Evolutionary conservation across 1,140 invertebrate species (phyloP).

Genomic region (Pogonomyrmex californicus): DNA sequence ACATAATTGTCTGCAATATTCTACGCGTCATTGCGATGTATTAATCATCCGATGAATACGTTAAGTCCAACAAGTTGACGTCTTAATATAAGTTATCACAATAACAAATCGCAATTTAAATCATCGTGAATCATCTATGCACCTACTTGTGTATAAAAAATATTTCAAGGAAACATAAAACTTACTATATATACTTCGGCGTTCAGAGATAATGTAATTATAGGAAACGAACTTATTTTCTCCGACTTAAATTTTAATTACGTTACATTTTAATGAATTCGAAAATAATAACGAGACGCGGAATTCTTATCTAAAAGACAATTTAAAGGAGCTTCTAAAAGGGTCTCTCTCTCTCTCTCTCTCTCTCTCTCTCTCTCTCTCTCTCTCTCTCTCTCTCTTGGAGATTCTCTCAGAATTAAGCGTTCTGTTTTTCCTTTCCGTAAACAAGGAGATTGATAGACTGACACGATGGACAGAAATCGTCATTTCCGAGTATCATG

Average conservation of each 20-base stretch:
- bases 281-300: slow-evolving; percentile 1
- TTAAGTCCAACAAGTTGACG: background rate
- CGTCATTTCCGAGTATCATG: slow-evolving; percentile 1
- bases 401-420: background rate
- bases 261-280: background rate
- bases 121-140: background rate
- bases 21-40: slow-evolving; percentile 23
- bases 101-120: slow-evolving; percentile 10
- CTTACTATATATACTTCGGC: background rate
- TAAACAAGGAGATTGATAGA: slow-evolving; percentile 38
- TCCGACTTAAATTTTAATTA: background rate
- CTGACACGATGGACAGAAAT: background rate
- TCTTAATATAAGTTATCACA: background rate
- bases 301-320: background rate
- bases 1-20: slow-evolving; percentile 15
- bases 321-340: background rate
- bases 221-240: background rate
- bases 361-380: no score
- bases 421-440: background rate
- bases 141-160: background rate
- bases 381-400: no score
- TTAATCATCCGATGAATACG: slow-evolving; percentile 29
- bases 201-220: slow-evolving; percentile 3
- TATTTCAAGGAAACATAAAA: background rate
- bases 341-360: no score